Percentiles rank a stretch among this genome's conserved stretches.
These are phyloP conservation scores for Morinoia aosen DNA, from an alignment of 2,888 invertebrate genomes.

Conservation along the genomic window DNA sequence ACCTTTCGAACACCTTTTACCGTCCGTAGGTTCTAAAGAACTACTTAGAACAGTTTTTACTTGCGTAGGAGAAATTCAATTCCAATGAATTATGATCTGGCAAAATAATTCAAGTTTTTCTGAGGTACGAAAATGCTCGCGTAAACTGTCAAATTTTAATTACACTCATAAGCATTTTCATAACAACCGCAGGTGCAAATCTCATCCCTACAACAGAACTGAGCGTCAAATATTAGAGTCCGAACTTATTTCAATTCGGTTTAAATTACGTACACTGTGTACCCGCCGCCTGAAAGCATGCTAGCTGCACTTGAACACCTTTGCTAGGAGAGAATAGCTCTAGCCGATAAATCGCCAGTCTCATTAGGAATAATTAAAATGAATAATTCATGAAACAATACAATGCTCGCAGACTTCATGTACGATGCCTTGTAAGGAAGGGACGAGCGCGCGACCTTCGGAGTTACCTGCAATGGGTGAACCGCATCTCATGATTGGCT, in stretches of 20 bases:
- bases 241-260: neutral
- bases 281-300: neutral
- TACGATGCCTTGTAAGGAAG: neutral
- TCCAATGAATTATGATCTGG: neutral
- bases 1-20: neutral
- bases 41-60: neutral
- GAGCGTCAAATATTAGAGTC: neutral
- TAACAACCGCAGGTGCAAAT: neutral
- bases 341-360: neutral
- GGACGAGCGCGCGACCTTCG: neutral
- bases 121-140: too few species aligned
- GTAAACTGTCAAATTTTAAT: neutral
- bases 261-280: neutral
- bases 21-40: neutral
- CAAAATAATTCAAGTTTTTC: neutral
- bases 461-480: neutral
- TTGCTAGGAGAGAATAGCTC: neutral
- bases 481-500: neutral
- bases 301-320: neutral
- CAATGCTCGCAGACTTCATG: neutral
- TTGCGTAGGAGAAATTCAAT: neutral
- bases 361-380: slow-evolving; percentile 10
- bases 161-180: neutral
- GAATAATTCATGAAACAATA: neutral
- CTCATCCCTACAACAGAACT: neutral